phyloP scores from a whole-genome alignment of 2,888 invertebrate species.

The Lottia gigantea region DNA sequence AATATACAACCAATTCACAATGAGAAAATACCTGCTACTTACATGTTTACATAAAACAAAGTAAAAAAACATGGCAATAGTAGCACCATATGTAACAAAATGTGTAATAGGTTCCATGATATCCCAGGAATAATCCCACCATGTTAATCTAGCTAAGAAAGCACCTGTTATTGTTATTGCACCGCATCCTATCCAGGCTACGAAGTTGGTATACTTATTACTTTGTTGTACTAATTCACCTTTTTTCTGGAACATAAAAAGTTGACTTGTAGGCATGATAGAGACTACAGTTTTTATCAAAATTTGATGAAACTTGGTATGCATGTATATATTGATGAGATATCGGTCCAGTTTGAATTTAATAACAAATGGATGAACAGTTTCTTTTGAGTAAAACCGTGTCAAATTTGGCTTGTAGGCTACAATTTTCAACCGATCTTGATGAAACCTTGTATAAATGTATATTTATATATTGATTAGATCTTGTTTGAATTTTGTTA shows the following conservation, averaged over 20 bases:
- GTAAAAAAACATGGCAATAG: conserved; percentile 94
- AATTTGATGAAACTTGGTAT: too few relatives aligned
- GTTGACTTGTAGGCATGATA: too few relatives aligned
- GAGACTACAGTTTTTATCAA: too few relatives aligned
- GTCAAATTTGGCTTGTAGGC: too few relatives aligned
- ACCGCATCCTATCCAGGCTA: conserved; percentile 86
- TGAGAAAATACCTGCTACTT: conserved; percentile 13
- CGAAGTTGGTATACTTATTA: conserved; percentile 61
- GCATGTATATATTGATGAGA: neutral
- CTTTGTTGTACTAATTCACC: conserved; percentile 77
- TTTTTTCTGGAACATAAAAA: conserved; percentile 75
- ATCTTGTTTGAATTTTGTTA: too few relatives aligned
- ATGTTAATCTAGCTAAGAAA: conserved; percentile 93
- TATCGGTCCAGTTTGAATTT: too few relatives aligned
- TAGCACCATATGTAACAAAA: conserved; percentile 94
- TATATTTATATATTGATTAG: too few relatives aligned
- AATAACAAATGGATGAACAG: too few relatives aligned
- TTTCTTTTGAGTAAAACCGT: too few relatives aligned
- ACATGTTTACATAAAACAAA: conserved; percentile 95
- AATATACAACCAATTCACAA: too few relatives aligned
- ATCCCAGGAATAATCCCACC: conserved; percentile 97
- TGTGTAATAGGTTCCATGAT: conserved; percentile 83
- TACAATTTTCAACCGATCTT: too few relatives aligned
- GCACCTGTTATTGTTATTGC: conserved; percentile 98
- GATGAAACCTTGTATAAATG: too few relatives aligned